Conservation (phyloP, 2,797 vertebrate species). For the Cyclopterus lumpus region DNA sequence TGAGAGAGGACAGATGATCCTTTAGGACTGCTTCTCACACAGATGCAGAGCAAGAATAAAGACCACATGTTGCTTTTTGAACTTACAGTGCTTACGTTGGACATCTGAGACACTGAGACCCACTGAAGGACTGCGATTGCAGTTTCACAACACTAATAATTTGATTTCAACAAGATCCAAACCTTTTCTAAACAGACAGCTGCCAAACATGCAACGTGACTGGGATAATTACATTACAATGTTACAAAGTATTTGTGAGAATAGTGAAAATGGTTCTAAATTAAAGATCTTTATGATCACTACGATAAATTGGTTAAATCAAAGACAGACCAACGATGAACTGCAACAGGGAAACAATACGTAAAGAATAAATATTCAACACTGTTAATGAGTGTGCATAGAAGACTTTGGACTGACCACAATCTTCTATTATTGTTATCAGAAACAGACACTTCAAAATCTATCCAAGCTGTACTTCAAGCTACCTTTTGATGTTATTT, state of each 20-base stretch:
- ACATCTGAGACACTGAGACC: slow-evolving; percentile 28
- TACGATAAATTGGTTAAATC: background rate
- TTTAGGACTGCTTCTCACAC: slow-evolving; percentile 7
- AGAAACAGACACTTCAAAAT: background rate
- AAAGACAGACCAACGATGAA: background rate
- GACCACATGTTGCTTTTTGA: slow-evolving; percentile 35
- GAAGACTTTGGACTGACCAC: background rate
- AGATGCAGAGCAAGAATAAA: background rate
- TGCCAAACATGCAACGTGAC: background rate
- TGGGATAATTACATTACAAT: background rate
- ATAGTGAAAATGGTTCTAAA: background rate
- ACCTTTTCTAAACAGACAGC: background rate
- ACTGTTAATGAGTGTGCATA: background rate
- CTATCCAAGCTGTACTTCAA: slow-evolving; percentile 8
- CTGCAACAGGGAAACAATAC: background rate
- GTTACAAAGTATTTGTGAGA: background rate
- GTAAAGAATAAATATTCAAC: background rate
- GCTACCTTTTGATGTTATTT: slow-evolving; percentile 20
- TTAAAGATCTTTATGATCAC: background rate
- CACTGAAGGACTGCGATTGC: background rate
- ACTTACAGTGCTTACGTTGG: background rate
- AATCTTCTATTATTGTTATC: background rate
- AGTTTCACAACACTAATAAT: background rate
- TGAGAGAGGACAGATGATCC: slow-evolving; percentile 42
- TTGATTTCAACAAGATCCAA: background rate